Percentiles rank a stretch among this genome's conserved stretches.
Evolutionary conservation across 2,113 vertebrate species (phyloP).

Genomic region (Daboia siamensis): DNA sequence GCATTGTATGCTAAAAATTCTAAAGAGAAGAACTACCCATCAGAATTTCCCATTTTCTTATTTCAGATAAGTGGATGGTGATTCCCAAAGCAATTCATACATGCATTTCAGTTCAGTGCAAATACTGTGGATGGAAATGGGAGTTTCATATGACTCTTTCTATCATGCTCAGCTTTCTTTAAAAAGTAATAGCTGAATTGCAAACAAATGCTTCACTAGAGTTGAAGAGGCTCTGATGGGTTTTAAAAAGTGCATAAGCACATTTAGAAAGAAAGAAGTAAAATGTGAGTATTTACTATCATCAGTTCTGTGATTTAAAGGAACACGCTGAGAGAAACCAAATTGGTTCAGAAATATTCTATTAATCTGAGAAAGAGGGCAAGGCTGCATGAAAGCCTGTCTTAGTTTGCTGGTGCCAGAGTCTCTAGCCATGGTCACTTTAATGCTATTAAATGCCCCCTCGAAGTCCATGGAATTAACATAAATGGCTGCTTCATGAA

Average conservation of each 20-base stretch:
- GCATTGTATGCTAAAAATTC: neutral
- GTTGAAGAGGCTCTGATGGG: neutral
- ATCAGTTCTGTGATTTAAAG: neutral
- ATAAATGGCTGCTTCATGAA: slow-evolving; percentile 53
- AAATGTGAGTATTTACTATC: neutral
- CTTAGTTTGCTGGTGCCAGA: neutral
- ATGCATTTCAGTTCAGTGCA: neutral
- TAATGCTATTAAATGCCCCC: slow-evolving; percentile 34
- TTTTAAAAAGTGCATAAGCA: neutral
- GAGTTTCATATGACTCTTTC: neutral
- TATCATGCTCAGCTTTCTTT: neutral
- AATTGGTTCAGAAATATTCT: slow-evolving; percentile 11
- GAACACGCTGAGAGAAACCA: slow-evolving; percentile 12
- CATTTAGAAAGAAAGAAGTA: neutral
- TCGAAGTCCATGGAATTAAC: slow-evolving; percentile 48
- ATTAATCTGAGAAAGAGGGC: slow-evolving; percentile 28
- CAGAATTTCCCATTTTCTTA: neutral
- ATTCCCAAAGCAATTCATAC: neutral
- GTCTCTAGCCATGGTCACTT: slow-evolving; percentile 32
- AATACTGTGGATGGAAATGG: neutral
- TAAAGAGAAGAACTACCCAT: neutral
- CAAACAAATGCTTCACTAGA: neutral
- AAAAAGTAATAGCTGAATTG: neutral
- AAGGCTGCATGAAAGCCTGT: neutral
- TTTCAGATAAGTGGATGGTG: neutral